Evolutionary conservation across 2,113 vertebrate species (phyloP), one percentile per base, ranked within the genome.

Genomic region (Echinops telfairi): DNA sequence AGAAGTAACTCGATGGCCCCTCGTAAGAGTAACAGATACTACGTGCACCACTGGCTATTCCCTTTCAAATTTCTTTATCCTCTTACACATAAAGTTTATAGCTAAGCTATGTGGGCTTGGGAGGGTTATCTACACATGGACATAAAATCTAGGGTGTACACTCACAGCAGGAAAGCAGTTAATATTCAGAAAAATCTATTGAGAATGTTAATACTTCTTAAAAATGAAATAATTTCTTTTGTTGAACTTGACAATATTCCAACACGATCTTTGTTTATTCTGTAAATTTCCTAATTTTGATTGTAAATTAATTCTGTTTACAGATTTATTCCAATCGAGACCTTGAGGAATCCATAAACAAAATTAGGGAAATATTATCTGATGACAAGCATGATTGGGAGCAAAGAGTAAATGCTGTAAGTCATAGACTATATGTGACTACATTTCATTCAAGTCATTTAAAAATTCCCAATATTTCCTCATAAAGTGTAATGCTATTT

Each of bases 301-400:
- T 94, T 83, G 8, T 93, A 62, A 36, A 93, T 88, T 96, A 33
- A 90, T 93, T 90, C 94, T 97, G 3, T 95, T 98, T 96, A 36
- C 97, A 99, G 99, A 99, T 99, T 97, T 99, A 99, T 98, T 99
- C 99, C 1, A 98, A 98, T 97, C 98, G 99, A 96, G 99, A 99
- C 93, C 96, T 99, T 22, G 99, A 99, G 95, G 99, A 99, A 95
- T 99, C 99, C 76, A 97, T 99, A 97, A 98, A 98, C 85, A 99
- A 99, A 98, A 98, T 99, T 97, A 98, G 99, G 96, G 99, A 99
- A 95, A 98, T 99, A 82, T 93, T 99, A 1, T 99, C 99, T 62
- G 99, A 99, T 95, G 99, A 99, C 83, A 99, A 99, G 83, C 99
- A 99, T 8, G 99, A 99, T 97, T 99, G 99, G 99, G 99, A 99